Evolutionary conservation across 2,888 invertebrate species (phyloP).

Genomic region (Capitulum mitella): DNA sequence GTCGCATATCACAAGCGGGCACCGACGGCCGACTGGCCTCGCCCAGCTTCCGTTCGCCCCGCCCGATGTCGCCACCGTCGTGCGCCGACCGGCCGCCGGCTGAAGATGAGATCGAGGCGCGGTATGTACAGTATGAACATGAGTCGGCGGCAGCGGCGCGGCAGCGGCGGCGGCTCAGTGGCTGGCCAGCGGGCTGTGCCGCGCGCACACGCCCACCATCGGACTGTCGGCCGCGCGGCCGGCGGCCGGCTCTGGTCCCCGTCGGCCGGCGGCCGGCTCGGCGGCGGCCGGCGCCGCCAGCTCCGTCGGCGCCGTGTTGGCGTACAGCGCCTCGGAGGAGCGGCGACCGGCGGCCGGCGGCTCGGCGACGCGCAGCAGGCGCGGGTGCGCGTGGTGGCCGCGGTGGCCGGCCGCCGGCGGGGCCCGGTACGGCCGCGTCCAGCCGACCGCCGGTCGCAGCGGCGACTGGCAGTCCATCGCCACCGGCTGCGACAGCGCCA

Average conservation of each 20-base stretch:
- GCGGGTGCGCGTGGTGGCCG: conserved; percentile 33
- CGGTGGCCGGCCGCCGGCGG: conserved; percentile 8
- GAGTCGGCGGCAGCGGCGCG: background rate
- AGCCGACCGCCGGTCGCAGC: background rate
- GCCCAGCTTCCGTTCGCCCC: too few species aligned
- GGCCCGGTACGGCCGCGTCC: background rate
- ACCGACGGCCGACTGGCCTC: background rate
- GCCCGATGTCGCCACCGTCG: too few species aligned
- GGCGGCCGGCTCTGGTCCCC: conserved; percentile 31
- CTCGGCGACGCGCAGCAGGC: conserved; percentile 34
- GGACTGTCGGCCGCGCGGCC: conserved; percentile 34
- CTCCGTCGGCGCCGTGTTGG: conserved; percentile 24
- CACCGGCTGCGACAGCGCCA: background rate
- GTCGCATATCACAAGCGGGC: background rate
- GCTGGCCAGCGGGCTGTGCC: conserved; percentile 35
- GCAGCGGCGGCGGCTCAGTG: conserved; percentile 30
- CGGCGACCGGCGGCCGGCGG: conserved; percentile 29
- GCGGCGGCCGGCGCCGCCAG: background rate
- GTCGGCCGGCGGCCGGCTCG: conserved; percentile 32
- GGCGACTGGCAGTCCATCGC: conserved; percentile 32
- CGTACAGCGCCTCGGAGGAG: conserved; percentile 29
- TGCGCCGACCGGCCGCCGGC: background rate
- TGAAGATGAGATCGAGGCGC: conserved; percentile 13
- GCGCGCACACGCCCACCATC: conserved; percentile 32
- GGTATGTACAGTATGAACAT: background rate